phyloP scores from a whole-genome alignment of 2,888 invertebrate genomes.

The Nomada goodeniana region DNA sequence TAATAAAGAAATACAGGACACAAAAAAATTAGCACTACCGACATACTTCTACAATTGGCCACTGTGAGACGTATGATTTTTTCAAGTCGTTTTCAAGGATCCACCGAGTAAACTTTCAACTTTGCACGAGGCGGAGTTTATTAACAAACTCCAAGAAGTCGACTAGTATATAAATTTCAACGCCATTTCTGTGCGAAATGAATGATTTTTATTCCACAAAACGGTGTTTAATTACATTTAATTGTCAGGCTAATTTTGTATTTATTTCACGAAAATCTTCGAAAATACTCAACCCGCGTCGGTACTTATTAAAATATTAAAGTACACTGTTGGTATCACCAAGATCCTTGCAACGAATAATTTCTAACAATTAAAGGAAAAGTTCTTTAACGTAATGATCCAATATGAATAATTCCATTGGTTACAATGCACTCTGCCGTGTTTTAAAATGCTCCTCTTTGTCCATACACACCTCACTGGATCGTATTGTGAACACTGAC shows the following conservation, averaged over 20 bases:
- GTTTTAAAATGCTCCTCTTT: slow-evolving; percentile 34
- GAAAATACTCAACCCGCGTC: slow-evolving; percentile 8
- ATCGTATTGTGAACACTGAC: slow-evolving; percentile 30
- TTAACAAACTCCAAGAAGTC: slow-evolving; percentile 13
- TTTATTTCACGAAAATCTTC: background rate
- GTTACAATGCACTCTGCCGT: background rate
- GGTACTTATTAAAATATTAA: background rate
- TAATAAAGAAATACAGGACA: no score
- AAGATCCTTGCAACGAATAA: slow-evolving; percentile 9
- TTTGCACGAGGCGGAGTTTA: background rate
- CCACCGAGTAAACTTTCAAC: background rate
- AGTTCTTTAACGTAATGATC: slow-evolving; percentile 7
- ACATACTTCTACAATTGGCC: background rate
- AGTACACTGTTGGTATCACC: background rate
- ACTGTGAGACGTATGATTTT: background rate
- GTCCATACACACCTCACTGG: slow-evolving; percentile 26
- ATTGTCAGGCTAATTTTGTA: no score
- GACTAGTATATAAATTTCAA: background rate
- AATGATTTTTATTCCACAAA: no score
- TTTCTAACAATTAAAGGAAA: slow-evolving; percentile 19
- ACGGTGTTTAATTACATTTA: no score
- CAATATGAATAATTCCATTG: slow-evolving; percentile 20
- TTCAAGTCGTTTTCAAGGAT: background rate
- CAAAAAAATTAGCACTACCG: background rate
- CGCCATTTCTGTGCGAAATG: no score